These are phyloP conservation scores for Cephus rjabovi DNA, from an alignment of 2,888 invertebrate genomes.

Conservation along the genomic window DNA sequence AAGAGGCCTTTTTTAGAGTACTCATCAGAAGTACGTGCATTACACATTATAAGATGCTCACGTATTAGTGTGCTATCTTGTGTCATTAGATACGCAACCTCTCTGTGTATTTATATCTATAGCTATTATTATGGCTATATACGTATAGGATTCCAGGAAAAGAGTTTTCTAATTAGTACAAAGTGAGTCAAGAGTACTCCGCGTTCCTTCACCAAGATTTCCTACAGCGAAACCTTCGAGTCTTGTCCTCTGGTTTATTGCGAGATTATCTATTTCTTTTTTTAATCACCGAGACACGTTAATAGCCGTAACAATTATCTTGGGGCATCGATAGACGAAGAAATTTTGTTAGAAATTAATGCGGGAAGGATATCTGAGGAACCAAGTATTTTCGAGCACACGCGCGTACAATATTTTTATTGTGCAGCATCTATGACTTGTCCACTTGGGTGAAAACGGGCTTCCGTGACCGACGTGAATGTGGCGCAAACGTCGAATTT, in stretches of 20 bases:
- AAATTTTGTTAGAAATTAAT: neutral
- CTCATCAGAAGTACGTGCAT: constrained; percentile 2
- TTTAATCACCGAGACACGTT: neutral
- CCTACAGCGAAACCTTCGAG: neutral
- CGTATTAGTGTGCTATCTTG: neutral
- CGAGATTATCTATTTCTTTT: neutral
- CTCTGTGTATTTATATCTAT: neutral
- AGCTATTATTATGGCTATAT: neutral
- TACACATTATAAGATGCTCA: neutral
- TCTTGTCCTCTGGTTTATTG: neutral
- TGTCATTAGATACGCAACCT: neutral
- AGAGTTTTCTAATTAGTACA: neutral
- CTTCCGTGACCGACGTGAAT: neutral
- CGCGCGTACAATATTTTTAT: neutral
- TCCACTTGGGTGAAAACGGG: neutral
- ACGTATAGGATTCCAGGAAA: neutral
- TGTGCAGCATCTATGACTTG: neutral
- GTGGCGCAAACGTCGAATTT: constrained; percentile 9
- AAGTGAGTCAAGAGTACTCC: neutral
- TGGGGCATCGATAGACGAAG: neutral
- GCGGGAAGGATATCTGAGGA: neutral
- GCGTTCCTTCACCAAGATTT: neutral
- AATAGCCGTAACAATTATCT: neutral
- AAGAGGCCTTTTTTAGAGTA: constrained; percentile 34
- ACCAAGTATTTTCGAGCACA: neutral